Evolutionary conservation across 2,888 invertebrate genomes (phyloP).

Genomic region (Tetramorium bicarinatum): DNA sequence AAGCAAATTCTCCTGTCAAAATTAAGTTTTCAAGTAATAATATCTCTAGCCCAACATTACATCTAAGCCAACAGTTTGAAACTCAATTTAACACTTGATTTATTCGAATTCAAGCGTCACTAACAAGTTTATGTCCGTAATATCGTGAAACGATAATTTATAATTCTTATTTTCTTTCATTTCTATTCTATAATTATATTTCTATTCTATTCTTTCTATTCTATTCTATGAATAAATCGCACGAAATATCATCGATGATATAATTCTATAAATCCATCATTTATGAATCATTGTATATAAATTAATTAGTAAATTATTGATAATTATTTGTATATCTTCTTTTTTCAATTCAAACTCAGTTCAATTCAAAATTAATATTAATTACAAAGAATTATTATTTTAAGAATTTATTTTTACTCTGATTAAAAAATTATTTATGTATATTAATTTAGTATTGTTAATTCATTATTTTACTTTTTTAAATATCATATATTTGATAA

Average conservation of each 20-base stretch:
- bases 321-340: background rate
- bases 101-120: background rate
- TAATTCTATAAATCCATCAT: background rate
- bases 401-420: too few relatives aligned
- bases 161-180: background rate
- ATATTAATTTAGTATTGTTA: too few relatives aligned
- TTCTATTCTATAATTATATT: background rate
- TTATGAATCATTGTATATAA: background rate
- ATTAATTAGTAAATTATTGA: background rate
- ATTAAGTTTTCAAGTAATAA: background rate
- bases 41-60: background rate
- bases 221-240: background rate
- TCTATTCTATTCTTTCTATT: background rate
- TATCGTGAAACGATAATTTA: background rate
- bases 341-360: background rate
- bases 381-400: background rate
- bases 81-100: background rate
- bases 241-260: background rate
- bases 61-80: background rate
- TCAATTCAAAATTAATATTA: background rate
- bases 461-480: background rate
- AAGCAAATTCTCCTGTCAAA: background rate
- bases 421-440: too few relatives aligned
- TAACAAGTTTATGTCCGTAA: background rate
- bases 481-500: conserved; percentile 51